A percentile compares a stretch with the other conserved stretches of the same genome.
These are phyloP conservation scores for Lasioglossum figueresi DNA, from an alignment of 2,888 invertebrate genomes.

Conservation along the genomic window DNA sequence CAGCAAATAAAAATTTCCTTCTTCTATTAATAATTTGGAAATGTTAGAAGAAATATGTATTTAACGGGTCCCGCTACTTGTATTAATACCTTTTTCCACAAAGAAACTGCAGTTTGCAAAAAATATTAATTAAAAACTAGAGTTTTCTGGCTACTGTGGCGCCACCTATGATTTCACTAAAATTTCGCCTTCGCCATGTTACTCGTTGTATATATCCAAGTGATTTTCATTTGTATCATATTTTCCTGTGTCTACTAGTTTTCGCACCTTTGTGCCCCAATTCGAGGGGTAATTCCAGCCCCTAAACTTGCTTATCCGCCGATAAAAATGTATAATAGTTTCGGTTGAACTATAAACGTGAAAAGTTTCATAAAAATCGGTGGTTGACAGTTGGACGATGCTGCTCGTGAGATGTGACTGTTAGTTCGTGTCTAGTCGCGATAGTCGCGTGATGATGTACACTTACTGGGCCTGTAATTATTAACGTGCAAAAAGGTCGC, in stretches of 20 bases:
- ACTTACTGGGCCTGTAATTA: constrained; percentile 81
- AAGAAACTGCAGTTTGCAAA: no score
- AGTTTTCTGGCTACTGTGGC: neutral
- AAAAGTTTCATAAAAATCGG: neutral
- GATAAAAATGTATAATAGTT: neutral
- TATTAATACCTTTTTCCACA: no score
- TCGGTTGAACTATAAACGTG: neutral
- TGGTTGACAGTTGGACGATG: neutral
- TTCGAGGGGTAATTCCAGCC: neutral
- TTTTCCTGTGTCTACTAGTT: neutral
- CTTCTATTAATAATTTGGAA: no score
- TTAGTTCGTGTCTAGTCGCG: neutral
- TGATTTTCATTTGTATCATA: neutral
- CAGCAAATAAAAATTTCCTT: no score
- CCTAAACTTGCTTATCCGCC: neutral
- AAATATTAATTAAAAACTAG: no score
- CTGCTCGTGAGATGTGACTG: neutral
- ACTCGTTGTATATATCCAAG: neutral
- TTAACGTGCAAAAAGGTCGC: constrained; percentile 81
- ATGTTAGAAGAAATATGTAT: no score
- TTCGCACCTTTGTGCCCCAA: no score
- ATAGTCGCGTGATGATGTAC: constrained; percentile 5
- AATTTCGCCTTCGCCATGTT: neutral
- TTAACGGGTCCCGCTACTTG: no score
- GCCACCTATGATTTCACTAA: neutral